phyloP scores from a whole-genome alignment of 2,113 vertebrate species.

The Saccopteryx bilineata region DNA sequence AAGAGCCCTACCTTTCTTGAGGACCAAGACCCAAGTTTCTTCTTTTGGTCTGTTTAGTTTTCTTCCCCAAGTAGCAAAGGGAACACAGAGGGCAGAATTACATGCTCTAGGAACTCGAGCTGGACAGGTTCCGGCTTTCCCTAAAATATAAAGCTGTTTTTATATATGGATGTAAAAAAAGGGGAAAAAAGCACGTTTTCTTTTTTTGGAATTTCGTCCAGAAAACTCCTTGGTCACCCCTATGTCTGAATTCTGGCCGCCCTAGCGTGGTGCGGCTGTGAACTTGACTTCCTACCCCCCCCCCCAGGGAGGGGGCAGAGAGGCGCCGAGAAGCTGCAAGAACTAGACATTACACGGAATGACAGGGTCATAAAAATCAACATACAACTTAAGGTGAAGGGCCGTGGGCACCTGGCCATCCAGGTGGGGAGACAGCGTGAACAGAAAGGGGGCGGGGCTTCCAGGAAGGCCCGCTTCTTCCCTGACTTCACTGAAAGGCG shows the following conservation, averaged over 20 bases:
- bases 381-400: constrained; percentile 84
- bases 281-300: constrained; percentile 87
- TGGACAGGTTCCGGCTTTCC: constrained; percentile 76
- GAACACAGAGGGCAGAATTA: not conserved
- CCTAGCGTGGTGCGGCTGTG: constrained; percentile 80
- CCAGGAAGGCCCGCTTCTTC: constrained; percentile 74
- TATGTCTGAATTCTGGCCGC: constrained; percentile 81
- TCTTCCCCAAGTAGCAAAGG: not conserved
- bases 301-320: constrained; percentile 81
- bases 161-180: constrained; percentile 80
- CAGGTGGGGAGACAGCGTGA: constrained; percentile 78
- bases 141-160: constrained; percentile 82
- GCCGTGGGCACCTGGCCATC: constrained; percentile 82
- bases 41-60: not conserved
- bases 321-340: constrained; percentile 72
- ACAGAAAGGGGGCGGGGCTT: constrained; percentile 73
- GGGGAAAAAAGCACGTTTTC: not conserved
- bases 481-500: constrained; percentile 67
- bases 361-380: constrained; percentile 83
- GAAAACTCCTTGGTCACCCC: constrained; percentile 81
- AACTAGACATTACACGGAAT: constrained; percentile 79
- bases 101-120: constrained; percentile 65
- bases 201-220: constrained; percentile 71
- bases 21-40: not conserved
- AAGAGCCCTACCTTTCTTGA: not conserved